These are phyloP conservation scores for Onthophagus sagittarius DNA, from an alignment of 2,888 invertebrate species.

Conservation along the genomic window DNA sequence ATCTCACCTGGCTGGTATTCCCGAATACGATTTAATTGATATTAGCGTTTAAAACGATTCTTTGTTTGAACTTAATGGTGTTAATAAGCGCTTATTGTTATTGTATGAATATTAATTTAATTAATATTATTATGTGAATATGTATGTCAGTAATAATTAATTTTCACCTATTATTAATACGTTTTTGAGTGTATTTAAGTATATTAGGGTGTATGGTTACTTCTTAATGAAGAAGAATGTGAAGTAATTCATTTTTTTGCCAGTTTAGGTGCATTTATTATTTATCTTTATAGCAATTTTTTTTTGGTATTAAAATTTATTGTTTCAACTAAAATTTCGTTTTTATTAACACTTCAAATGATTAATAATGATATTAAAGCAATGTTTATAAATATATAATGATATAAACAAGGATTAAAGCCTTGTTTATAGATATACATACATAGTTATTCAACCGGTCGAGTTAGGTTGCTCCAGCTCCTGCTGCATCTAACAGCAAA, in stretches of 20 bases:
- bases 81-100: background rate
- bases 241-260: background rate
- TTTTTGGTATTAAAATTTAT: background rate
- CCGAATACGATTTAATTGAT: conserved; percentile 58
- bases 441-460: too few species aligned
- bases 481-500: too few species aligned
- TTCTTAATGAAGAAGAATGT: background rate
- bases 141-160: too few species aligned
- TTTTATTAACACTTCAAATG: background rate
- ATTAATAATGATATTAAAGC: too few species aligned
- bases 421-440: too few species aligned
- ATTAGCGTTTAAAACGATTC: background rate
- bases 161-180: background rate
- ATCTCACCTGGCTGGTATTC: conserved; percentile 60
- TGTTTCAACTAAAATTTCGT: background rate
- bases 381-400: too few species aligned
- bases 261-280: background rate
- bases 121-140: background rate
- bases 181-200: background rate
- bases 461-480: too few species aligned
- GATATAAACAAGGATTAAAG: too few species aligned
- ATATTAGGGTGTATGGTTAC: background rate
- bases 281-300: background rate
- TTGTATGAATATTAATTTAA: background rate
- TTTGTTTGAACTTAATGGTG: too few species aligned